Evolutionary conservation across 1,140 invertebrate species (phyloP), one percentile per base, ranked within the genome.

Genomic region (Drosophila ohnishii): DNA sequence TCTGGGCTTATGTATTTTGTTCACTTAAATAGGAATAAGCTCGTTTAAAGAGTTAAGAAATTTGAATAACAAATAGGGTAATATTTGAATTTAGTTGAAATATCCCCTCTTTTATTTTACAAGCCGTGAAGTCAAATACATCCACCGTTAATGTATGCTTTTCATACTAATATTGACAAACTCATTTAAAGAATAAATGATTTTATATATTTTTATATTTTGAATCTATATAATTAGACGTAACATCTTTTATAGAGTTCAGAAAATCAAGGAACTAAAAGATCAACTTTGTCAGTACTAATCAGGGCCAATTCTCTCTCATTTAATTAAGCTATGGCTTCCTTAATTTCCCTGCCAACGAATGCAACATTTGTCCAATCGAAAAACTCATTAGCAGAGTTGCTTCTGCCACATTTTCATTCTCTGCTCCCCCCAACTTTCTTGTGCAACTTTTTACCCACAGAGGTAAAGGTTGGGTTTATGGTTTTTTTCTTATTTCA

Each of bases 361-460:
- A 70, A 70, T 47, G 67, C 65, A 70, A 69, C 67, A 69, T 69
- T 69, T 67, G 62, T 48, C 25, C 62, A 35, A 66, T 69, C 65
- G 62, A 28, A 66, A 69, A 69, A 69, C 64, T 57, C 67, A 71
- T 69, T 69, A 69, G 65, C 62, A 57, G 34, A 69, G 35, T 37
- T 71, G 25, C 32, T 22, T n/a, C 32, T 61, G 16, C 25, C 28
- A 28, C 30, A 34, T n/a, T 47, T 55, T 32, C 10, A 32, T 25
- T 11, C 10, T 13, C 47, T 16, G 2, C n/a, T 14, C 6, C 25
- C 2, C 19, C 3, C 8, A 8, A n/a, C 25, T 44, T 66, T 35
- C 37, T 66, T 53, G 57, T 22, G 19, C 32, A 65, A 69, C 61
- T 69, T 45, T 69, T 53, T 34, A 22, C 42, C 60, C 16, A 47